phyloP scores from a whole-genome alignment of 1,140 invertebrate species.

The Drosophila subpulchrella region DNA sequence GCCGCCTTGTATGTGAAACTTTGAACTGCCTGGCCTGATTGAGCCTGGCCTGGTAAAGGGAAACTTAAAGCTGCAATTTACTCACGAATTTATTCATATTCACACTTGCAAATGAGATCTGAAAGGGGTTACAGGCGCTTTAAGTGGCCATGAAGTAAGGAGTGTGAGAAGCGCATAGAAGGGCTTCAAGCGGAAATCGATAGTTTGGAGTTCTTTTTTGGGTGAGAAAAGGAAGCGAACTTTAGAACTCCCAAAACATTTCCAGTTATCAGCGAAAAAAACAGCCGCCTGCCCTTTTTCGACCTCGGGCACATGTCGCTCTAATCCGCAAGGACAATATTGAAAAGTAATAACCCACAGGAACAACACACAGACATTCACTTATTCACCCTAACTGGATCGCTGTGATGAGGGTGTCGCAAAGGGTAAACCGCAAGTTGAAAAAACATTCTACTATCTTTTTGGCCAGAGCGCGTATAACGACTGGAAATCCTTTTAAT shows the following conservation, averaged over 20 bases:
- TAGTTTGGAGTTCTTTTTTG: not conserved
- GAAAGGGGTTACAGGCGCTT: conserved; percentile 41
- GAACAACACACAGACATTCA: conserved; percentile 62
- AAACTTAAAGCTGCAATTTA: conserved; percentile 81
- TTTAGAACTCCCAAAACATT: not conserved
- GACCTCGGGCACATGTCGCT: conserved; percentile 67
- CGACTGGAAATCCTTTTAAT: conserved; percentile 80
- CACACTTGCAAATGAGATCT: conserved; percentile 78
- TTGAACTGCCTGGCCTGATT: conserved; percentile 38
- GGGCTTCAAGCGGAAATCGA: conserved; percentile 19
- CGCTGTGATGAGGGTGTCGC: conserved; percentile 65
- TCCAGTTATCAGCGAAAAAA: conserved; percentile 21
- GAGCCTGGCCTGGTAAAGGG: conserved; percentile 24
- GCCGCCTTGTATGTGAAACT: conserved; percentile 67
- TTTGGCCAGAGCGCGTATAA: conserved; percentile 60
- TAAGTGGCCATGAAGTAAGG: conserved; percentile 14
- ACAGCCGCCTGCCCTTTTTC: conserved; percentile 21
- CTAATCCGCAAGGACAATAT: conserved; percentile 83
- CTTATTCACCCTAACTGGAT: conserved; percentile 20
- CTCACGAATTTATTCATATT: conserved; percentile 84
- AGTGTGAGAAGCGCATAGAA: conserved; percentile 14
- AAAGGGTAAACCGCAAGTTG: conserved; percentile 73
- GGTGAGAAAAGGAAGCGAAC: not conserved
- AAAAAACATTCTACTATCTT: conserved; percentile 76
- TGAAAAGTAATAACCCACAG: conserved; percentile 84